Base-by-base conservation (phyloP, 2,888 invertebrate genomes). In the Pediacus dermestoides region DNA sequence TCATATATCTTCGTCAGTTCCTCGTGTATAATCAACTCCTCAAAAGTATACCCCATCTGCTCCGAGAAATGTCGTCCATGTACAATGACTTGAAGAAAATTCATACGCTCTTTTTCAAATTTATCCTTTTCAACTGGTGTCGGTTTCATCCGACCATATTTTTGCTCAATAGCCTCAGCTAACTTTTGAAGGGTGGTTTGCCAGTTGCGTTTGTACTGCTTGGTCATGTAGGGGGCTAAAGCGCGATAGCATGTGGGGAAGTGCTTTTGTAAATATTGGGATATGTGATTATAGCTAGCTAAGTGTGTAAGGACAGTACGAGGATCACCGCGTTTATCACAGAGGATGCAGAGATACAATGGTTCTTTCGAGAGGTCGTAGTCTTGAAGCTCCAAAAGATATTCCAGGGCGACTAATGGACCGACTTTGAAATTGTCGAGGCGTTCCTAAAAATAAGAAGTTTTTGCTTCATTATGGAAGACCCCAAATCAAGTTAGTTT, bases 301-400 rank as follows among this genome's bases (percentile, higher is more conserved):
- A 88, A 74, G 66, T 89, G 89, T 47, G 81, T 80, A 65, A 88
- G 74, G 50, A 88, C 85, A 33, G 85, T 86, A 28, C 85, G 76
- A 14, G 82, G 83, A 63, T 87, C 85, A 22, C 88, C 87, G 52
- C 82, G 81, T 66, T 87, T 88, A 57, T 80, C 78, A 66, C 89
- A 90, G 44, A 89, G 71, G 50, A 84, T 75, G 69, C 89, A 90
- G 33, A 81, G 73, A 67, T 89, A 89, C 33, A 76, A 70, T 0
- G 87, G 85, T 64, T 86, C 86, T 58, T 76, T 74, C 46, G 78
- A 78, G 4, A 74, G 68, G 54, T 79, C 69, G 57, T 80, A 78
- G 34, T 82, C 77, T 18, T 76, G 72, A 52, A 88, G 67, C 67
- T 89, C 89, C 27, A 89, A 65, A 30, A 88, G 70, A 67, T 88